Conservation (phyloP, 2,797 vertebrate genomes). For the Chrysocyon brachyurus region DNA sequence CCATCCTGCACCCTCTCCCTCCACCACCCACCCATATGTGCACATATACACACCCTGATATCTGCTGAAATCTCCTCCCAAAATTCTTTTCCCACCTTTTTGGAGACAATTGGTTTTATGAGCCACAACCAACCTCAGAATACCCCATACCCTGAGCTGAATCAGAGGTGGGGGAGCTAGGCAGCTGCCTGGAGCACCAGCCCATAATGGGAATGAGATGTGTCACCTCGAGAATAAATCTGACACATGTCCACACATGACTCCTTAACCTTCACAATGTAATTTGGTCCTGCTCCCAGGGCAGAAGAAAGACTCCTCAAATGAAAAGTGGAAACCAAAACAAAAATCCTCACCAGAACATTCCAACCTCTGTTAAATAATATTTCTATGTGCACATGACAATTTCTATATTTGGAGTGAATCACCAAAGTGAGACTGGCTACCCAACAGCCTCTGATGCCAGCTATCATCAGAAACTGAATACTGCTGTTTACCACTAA, state of each 20-base stretch:
- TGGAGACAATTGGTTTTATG: neutral
- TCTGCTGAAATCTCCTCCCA: neutral
- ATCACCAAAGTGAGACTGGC: neutral
- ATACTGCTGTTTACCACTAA: neutral
- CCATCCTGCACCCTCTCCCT: fast-evolving
- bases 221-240: neutral
- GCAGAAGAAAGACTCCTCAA: neutral
- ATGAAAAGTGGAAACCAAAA: slow-evolving; percentile 3
- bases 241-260: neutral
- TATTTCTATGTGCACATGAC: neutral
- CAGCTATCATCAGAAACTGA: neutral
- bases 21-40: neutral
- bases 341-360: neutral
- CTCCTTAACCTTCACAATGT: neutral
- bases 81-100: neutral
- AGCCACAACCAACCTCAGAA: neutral
- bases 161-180: neutral
- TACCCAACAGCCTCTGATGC: neutral
- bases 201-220: neutral
- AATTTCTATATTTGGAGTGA: neutral
- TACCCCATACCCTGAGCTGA: neutral
- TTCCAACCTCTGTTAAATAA: neutral
- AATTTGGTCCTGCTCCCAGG: neutral
- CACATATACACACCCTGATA: neutral
- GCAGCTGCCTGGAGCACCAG: neutral